Percentiles rank a stretch among this genome's conserved stretches.
Conservation (phyloP, 1,140 invertebrate genomes). For the Listronotus oregonensis region DNA sequence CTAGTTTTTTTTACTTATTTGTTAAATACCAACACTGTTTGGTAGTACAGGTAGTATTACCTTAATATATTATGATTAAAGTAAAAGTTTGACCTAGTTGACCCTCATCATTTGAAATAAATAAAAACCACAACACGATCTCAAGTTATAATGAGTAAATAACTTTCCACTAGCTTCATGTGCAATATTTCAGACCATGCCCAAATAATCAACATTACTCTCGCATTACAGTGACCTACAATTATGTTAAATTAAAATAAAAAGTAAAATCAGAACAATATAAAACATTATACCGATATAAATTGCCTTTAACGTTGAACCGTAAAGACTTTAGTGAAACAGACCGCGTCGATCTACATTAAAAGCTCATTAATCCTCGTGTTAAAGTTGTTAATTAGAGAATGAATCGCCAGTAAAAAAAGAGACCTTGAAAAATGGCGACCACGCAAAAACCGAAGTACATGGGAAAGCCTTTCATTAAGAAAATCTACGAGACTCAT, state of each 20-base stretch:
- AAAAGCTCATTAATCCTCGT: conserved; percentile 11
- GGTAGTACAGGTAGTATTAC: too few relatives aligned
- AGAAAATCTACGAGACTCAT: conserved; percentile 41
- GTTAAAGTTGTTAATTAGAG: conserved; percentile 21
- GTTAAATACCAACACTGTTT: too few relatives aligned
- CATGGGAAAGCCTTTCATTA: conserved; percentile 41
- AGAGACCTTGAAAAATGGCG: conserved; percentile 28
- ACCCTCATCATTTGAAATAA: conserved; percentile 9
- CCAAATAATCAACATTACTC: conserved; percentile 30
- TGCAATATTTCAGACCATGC: conserved; percentile 10
- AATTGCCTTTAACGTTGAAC: conserved; percentile 15
- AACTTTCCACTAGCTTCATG: conserved; percentile 26
- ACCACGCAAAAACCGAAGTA: conserved; percentile 34
- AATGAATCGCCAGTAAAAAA: conserved; percentile 14
- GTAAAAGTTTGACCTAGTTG: conserved; percentile 29
- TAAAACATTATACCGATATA: conserved; percentile 3
- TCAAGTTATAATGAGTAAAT: conserved; percentile 8
- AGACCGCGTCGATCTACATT: conserved; percentile 32
- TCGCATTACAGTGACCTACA: conserved; percentile 35
- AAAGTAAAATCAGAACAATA: conserved; percentile 32
- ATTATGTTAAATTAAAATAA: conserved; percentile 17
- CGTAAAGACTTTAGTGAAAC: conserved; percentile 25
- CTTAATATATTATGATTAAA: too few relatives aligned
- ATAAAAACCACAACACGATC: conserved; percentile 5
- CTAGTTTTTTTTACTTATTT: too few relatives aligned